Evolutionary conservation across 1,140 invertebrate species (phyloP).

Genomic region (Drosophila murphyi): DNA sequence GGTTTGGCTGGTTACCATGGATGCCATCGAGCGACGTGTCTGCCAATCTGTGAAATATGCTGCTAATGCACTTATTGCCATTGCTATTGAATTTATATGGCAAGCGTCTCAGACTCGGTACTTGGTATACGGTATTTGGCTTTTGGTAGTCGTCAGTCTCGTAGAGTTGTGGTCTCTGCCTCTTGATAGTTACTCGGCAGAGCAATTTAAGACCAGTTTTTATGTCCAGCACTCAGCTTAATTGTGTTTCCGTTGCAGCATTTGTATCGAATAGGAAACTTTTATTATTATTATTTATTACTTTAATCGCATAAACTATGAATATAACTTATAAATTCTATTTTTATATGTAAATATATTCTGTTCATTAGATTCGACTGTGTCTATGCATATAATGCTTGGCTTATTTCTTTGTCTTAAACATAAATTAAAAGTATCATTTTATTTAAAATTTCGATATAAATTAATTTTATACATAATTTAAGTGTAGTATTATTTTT

Average conservation of each 20-base stretch:
- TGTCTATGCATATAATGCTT: too few species aligned
- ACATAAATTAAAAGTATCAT: too few species aligned
- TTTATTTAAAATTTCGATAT: too few species aligned
- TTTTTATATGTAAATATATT: too few species aligned
- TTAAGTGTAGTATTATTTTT: too few species aligned
- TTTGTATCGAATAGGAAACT: conserved; percentile 12
- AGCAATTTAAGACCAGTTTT: conserved; percentile 64
- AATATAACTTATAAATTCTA: too few species aligned
- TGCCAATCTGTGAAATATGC: conserved; percentile 83
- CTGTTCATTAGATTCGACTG: too few species aligned
- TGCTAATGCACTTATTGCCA: conserved; percentile 82
- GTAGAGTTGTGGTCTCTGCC: conserved; percentile 39
- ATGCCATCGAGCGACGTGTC: conserved; percentile 72
- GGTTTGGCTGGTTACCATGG: conserved; percentile 39
- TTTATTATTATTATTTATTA: neutral
- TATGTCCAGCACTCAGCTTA: conserved; percentile 64
- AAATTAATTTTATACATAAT: too few species aligned
- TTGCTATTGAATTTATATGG: conserved; percentile 80
- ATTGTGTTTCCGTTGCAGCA: conserved; percentile 61
- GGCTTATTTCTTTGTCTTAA: too few species aligned
- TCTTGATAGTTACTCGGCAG: conserved; percentile 44
- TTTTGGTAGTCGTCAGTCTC: neutral
- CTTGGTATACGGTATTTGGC: neutral
- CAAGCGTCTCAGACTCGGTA: conserved; percentile 45
- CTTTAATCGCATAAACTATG: too few species aligned